Evolutionary conservation across 1,140 invertebrate genomes (phyloP), one percentile per base, ranked within the genome.

Genomic region (Periplaneta americana): DNA sequence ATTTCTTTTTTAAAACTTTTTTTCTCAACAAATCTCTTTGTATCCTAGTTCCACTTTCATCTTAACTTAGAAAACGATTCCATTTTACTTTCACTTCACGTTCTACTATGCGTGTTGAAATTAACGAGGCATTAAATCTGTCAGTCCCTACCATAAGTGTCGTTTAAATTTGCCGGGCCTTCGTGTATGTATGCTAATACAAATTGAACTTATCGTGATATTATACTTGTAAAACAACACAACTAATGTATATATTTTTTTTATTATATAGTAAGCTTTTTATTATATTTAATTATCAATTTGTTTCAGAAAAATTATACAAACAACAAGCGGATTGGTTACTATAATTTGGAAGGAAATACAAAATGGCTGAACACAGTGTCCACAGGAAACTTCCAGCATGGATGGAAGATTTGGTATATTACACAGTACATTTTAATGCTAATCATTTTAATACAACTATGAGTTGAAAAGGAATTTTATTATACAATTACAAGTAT

Each of bases 81-180:
- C 48, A 66, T 66, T 66, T 66, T 66, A 66, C 48, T 66, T 66
- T 66, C 48, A 66, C 48, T 66, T 66, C 48, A 5, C 48, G 48
- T 66, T 28, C 48, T 66, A 66, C 48, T 66, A 66, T 13, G 22
- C 13, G 48, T 28, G 48, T 66, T 66, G 22, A 66, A n/a, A n/a
- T n/a, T 48, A 66, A 66, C 22, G 15, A n/a, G 48, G 32, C 37
- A 80, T 82, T n/a, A n/a, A n/a, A n/a, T n/a, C n/a, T n/a, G n/a
- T n/a, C 81, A 83, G 80, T 80, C 85, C 5, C 39, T 28, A 66
- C 48, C 22, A 6, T 28, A 4, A 28, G n/a, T 11, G 22, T 5
- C 48, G 28, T 66, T 66, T 66, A n/a, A 66, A 66, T 66, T 28
- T 66, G 22, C 48, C 22, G 48, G 22, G 4, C 22, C n/a, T 66